phyloP scores from a whole-genome alignment of 2,797 vertebrate species.

The Limosa lapponica region DNA sequence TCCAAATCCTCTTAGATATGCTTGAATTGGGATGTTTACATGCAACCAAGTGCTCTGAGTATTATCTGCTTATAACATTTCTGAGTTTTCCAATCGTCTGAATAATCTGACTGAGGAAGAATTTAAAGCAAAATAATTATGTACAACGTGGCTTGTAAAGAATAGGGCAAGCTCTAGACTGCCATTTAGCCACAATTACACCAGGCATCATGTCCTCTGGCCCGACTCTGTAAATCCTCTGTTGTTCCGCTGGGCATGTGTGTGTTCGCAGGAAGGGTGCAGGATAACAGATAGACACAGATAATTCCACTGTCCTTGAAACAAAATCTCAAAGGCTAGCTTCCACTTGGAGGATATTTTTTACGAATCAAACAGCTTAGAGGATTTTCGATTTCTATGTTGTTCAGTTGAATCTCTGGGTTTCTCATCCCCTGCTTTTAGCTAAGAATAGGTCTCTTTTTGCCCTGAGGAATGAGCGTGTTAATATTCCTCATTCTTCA shows the following conservation, averaged over 20 bases:
- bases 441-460: neutral
- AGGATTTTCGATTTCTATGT: neutral
- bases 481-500: slow-evolving; percentile 32
- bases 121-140: neutral
- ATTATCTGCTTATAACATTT: neutral
- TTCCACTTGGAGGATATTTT: neutral
- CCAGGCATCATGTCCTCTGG: neutral
- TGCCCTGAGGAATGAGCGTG: neutral
- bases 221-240: neutral
- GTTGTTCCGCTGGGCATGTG: neutral
- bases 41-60: neutral
- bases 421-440: slow-evolving; percentile 4
- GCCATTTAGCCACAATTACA: neutral
- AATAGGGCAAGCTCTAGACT: neutral
- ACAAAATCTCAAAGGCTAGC: neutral
- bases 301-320: neutral
- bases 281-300: neutral
- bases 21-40: neutral
- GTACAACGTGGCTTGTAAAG: neutral
- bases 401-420: neutral
- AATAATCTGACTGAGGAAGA: neutral
- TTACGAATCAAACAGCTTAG: neutral
- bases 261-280: neutral
- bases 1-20: neutral
- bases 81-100: neutral